A percentile compares a stretch with the other conserved stretches of the same genome.
phyloP scores from a whole-genome alignment of 2,113 vertebrate species.

The Rhinichthys klamathensis region DNA sequence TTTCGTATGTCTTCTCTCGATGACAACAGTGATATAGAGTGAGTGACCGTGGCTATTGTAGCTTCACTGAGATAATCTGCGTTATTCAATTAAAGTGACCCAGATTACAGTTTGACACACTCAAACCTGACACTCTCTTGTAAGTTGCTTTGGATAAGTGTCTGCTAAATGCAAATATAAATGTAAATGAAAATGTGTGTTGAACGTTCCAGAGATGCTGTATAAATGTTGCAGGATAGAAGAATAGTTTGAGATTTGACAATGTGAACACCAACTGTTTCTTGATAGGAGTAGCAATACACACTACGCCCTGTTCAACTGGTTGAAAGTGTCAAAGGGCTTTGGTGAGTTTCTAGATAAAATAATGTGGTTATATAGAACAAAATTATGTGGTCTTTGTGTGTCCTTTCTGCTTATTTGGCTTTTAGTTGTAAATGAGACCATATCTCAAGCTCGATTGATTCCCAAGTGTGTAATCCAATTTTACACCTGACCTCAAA shows the following conservation, averaged over 20 bases:
- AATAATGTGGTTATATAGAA: not conserved
- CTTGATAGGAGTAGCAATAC: not conserved
- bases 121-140: conserved; percentile 12
- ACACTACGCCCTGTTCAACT: not conserved
- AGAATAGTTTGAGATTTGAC: not conserved
- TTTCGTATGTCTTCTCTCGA: conserved; percentile 31
- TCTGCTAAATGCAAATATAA: too few relatives aligned
- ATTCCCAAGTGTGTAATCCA: not conserved
- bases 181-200: not conserved
- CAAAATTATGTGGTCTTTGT: not conserved
- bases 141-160: not conserved
- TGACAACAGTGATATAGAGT: conserved; percentile 40
- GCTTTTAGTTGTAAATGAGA: not conserved
- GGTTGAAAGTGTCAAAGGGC: not conserved
- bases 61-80: conserved; percentile 59
- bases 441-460: conserved; percentile 10
- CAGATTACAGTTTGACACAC: conserved; percentile 69
- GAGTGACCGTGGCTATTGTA: conserved; percentile 29
- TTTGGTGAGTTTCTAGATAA: not conserved
- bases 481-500: conserved; percentile 36
- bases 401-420: not conserved
- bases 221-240: not conserved
- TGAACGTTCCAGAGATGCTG: not conserved
- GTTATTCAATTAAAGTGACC: conserved; percentile 68
- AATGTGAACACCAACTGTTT: not conserved